Evolutionary conservation across 2,113 vertebrate species (phyloP).

Genomic region (Scalopus aquaticus): DNA sequence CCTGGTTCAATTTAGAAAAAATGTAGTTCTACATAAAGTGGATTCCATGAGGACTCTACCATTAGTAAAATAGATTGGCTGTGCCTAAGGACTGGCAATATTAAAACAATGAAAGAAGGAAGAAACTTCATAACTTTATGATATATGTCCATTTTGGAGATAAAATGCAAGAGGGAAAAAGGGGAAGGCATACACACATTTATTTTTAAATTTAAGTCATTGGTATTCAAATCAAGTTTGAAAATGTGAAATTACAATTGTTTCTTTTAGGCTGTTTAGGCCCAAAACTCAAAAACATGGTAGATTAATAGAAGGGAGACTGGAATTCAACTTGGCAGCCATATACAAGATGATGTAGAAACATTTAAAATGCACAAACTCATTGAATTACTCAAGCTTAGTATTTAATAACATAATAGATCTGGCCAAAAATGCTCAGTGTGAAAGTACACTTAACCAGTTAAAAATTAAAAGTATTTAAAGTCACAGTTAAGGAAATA

Average conservation of each 20-base stretch:
- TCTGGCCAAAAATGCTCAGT: neutral
- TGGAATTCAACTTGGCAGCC: conserved; percentile 42
- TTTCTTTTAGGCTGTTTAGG: conserved; percentile 1
- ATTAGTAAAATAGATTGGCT: neutral
- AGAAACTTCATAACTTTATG: neutral
- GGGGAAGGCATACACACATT: neutral
- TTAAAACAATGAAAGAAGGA: neutral
- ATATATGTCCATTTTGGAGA: neutral
- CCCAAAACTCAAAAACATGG: conserved; percentile 1
- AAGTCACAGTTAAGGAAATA: conserved; percentile 42
- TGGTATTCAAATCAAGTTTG: neutral
- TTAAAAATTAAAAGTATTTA: conserved; percentile 49
- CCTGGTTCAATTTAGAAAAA: no score
- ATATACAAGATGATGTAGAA: conserved; percentile 10
- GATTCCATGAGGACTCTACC: no score
- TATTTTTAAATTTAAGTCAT: conserved; percentile 3
- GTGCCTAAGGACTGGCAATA: neutral
- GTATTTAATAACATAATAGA: conserved; percentile 1
- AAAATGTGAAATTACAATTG: conserved; percentile 44
- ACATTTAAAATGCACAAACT: conserved; percentile 54
- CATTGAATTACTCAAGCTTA: conserved; percentile 37
- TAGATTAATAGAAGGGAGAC: conserved; percentile 15
- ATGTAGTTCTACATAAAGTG: no score
- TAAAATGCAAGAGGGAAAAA: neutral
- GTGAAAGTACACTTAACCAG: conserved; percentile 27